Evolutionary conservation across 2,113 vertebrate species (phyloP).

Genomic region (Mustela lutreola): DNA sequence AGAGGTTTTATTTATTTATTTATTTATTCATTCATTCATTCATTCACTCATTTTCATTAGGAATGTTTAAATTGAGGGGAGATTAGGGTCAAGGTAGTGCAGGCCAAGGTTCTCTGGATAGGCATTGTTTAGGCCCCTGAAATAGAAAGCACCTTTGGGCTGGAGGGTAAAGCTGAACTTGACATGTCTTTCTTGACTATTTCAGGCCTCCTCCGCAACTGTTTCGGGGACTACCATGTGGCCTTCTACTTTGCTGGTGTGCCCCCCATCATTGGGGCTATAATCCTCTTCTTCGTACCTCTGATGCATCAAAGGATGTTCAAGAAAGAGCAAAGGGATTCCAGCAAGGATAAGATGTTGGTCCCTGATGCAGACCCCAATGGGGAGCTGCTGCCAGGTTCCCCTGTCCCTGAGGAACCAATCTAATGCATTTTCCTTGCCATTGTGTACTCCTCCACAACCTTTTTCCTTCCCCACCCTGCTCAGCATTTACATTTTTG

Average conservation of each 20-base stretch:
- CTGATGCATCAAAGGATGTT: slow-evolving; percentile 91
- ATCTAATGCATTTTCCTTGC: slow-evolving; percentile 86
- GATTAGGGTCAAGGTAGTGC: slow-evolving; percentile 1
- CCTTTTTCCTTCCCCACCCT: slow-evolving; percentile 69
- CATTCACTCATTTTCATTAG: not conserved
- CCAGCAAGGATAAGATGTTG: slow-evolving; percentile 93
- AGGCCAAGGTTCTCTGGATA: not conserved
- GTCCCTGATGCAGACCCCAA: slow-evolving; percentile 90
- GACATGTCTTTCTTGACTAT: slow-evolving; percentile 21
- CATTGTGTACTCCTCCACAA: slow-evolving; percentile 8
- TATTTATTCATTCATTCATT: not conserved
- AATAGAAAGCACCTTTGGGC: slow-evolving; percentile 6
- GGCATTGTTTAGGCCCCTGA: not conserved
- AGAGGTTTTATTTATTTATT: slow-evolving; percentile 2
- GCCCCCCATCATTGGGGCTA: slow-evolving; percentile 94
- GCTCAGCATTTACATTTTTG: slow-evolving; percentile 81
- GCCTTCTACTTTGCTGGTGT: slow-evolving; percentile 98
- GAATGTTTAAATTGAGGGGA: slow-evolving; percentile 15
- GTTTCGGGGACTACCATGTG: slow-evolving; percentile 93
- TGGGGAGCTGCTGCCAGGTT: slow-evolving; percentile 95
- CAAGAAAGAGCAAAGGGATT: slow-evolving; percentile 89
- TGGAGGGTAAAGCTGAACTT: not conserved
- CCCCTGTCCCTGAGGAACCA: slow-evolving; percentile 93
- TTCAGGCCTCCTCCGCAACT: slow-evolving; percentile 93
- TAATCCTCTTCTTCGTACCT: slow-evolving; percentile 96